Percentiles rank a stretch among this genome's conserved stretches.
Evolutionary conservation across 2,113 vertebrate species (phyloP).

Genomic region (Uropsilus gracilis): DNA sequence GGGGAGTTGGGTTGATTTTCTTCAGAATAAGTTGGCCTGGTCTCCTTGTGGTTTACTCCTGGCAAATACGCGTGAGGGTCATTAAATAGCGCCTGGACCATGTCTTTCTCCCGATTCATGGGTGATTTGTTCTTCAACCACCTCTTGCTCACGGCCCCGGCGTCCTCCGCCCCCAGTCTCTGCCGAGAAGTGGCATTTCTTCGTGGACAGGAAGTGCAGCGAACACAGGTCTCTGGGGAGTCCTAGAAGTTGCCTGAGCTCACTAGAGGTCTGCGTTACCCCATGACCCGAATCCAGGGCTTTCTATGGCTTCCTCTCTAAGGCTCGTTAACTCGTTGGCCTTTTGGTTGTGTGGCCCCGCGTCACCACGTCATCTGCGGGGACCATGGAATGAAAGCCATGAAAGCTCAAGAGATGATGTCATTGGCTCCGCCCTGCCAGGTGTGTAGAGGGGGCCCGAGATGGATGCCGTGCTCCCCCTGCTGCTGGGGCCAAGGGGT

Average conservation of each 20-base stretch:
- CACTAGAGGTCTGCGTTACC: background rate
- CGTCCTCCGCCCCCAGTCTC: background rate
- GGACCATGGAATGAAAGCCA: background rate
- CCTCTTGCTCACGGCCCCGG: background rate
- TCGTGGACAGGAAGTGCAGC: background rate
- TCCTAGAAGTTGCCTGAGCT: background rate
- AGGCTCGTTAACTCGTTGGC: background rate
- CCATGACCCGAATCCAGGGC: background rate
- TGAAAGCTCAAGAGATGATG: background rate
- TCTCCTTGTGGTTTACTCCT: background rate
- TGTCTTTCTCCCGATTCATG: background rate
- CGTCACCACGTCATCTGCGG: background rate
- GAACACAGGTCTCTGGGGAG: background rate
- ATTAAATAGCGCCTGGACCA: background rate
- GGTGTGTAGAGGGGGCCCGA: rapidly evolving
- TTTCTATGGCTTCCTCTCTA: background rate
- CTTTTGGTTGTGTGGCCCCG: background rate
- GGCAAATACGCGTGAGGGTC: background rate
- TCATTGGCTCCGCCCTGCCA: too few relatives aligned
- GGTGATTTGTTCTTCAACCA: background rate
- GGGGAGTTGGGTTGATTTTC: background rate
- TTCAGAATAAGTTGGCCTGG: background rate
- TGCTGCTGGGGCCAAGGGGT: too few relatives aligned
- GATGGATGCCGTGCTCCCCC: background rate
- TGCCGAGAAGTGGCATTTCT: background rate